Evolutionary conservation across 2,113 vertebrate genomes (phyloP).

Genomic region (Fregetta grallaria): DNA sequence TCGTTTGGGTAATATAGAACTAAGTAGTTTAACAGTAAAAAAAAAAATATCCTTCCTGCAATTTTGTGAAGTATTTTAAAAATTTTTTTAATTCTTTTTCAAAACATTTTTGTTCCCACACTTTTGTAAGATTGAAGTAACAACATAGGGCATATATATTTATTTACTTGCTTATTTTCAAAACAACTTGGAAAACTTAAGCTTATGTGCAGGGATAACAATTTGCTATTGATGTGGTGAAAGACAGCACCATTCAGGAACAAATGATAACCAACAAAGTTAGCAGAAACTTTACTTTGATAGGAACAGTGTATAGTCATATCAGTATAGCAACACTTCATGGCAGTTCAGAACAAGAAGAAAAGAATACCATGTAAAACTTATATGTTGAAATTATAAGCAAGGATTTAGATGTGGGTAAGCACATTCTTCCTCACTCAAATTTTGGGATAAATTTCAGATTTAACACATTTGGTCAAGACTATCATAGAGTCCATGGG

Average conservation of each 20-base stretch:
- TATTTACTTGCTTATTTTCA: background rate
- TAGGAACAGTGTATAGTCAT: background rate
- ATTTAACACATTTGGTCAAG: background rate
- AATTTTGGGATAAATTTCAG: background rate
- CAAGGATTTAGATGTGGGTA: background rate
- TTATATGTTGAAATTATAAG: background rate
- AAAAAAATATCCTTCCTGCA: background rate
- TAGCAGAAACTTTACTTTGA: background rate
- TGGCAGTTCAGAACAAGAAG: background rate
- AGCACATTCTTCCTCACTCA: background rate
- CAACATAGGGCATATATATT: background rate
- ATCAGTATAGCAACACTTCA: background rate
- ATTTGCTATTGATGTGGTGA: background rate
- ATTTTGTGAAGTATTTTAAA: background rate
- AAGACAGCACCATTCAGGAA: background rate
- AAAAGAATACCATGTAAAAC: background rate
- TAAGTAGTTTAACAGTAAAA: background rate
- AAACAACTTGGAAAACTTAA: background rate
- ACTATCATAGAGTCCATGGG: background rate
- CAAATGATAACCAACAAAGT: background rate
- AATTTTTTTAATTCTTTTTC: background rate
- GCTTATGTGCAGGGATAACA: background rate
- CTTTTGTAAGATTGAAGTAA: background rate
- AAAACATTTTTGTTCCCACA: background rate
- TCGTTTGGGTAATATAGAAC: background rate